Percentiles rank a stretch among this genome's conserved stretches.
These are phyloP conservation scores for Junonia oenone DNA, from an alignment of 2,888 invertebrate species.

Conservation along the genomic window DNA sequence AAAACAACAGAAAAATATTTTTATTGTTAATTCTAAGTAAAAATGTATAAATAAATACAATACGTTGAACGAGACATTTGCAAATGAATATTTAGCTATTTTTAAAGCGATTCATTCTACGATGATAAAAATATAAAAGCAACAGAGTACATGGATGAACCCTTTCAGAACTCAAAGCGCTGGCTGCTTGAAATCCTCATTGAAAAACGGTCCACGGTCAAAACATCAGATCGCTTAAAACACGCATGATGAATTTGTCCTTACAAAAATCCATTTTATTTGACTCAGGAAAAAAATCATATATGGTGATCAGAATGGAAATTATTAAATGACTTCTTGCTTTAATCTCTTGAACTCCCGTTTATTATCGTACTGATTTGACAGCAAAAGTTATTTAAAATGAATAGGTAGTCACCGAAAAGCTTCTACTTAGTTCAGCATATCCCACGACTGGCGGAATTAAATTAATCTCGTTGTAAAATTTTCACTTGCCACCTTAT, in stretches of 20 bases:
- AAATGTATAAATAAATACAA: slow-evolving; percentile 11
- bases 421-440: slow-evolving; percentile 13
- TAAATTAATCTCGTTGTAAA: slow-evolving; percentile 74
- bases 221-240: slow-evolving; percentile 51
- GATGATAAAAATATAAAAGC: slow-evolving; percentile 67
- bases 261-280: background rate
- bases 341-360: background rate
- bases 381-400: background rate
- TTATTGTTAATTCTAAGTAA: slow-evolving; percentile 4
- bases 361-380: background rate
- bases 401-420: background rate
- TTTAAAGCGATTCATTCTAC: slow-evolving; percentile 57
- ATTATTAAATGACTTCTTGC: background rate
- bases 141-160: slow-evolving; percentile 55
- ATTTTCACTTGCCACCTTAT: slow-evolving; percentile 78
- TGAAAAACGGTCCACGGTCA: slow-evolving; percentile 61
- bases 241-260: slow-evolving; percentile 32
- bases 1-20: too few species aligned
- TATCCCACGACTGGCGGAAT: slow-evolving; percentile 43
- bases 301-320: background rate
- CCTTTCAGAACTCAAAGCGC: slow-evolving; percentile 61
- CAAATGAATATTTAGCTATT: slow-evolving; percentile 58
- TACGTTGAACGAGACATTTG: slow-evolving; percentile 40
- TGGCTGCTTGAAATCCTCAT: slow-evolving; percentile 50
- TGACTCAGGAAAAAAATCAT: background rate